A percentile compares a stretch with the other conserved stretches of the same genome.
Conservation (phyloP, 2,113 vertebrate species). For the Tinamus guttatus region DNA sequence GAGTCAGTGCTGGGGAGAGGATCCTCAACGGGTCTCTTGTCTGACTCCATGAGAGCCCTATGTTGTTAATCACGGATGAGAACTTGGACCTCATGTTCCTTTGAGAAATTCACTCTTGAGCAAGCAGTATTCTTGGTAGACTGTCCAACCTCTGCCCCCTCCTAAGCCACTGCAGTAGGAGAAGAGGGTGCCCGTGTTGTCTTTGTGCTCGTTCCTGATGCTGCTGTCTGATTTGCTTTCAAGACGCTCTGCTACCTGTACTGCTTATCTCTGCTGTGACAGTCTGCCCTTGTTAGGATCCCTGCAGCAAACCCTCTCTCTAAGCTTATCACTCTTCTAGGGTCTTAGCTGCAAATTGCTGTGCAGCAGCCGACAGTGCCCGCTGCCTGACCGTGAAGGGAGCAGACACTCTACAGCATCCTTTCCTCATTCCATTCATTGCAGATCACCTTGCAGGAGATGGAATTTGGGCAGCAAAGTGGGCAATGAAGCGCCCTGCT, state of each 20-base stretch:
- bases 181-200: background rate
- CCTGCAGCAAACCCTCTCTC: background rate
- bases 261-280: background rate
- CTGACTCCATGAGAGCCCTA: background rate
- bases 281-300: background rate
- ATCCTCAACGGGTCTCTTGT: background rate
- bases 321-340: background rate
- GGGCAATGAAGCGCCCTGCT: background rate
- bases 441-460: background rate
- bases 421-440: background rate
- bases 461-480: background rate
- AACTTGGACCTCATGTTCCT: background rate
- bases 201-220: background rate
- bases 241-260: background rate
- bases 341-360: background rate
- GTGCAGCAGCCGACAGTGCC: background rate
- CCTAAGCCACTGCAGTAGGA: background rate
- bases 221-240: background rate
- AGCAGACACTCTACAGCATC: background rate
- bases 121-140: background rate
- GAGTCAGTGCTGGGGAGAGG: background rate
- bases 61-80: background rate
- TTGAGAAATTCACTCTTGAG: background rate
- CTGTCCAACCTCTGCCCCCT: background rate
- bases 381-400: fast-evolving